Conservation (phyloP, 2,113 vertebrate species). For the Cryptoleucopteryx plumbea region DNA sequence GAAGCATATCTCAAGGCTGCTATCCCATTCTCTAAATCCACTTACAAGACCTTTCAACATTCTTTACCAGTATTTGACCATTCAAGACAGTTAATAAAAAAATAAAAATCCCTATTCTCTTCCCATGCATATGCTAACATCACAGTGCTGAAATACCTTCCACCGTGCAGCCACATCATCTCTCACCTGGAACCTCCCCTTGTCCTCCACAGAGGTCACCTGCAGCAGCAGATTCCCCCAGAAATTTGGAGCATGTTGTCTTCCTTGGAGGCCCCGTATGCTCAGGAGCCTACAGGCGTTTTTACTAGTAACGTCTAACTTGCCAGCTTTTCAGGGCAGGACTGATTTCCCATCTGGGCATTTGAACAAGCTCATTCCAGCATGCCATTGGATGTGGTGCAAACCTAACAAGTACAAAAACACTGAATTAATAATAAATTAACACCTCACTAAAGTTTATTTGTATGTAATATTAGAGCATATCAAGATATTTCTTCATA, state of each 20-base stretch:
- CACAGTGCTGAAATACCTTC: background rate
- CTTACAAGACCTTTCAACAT: background rate
- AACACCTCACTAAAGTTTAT: background rate
- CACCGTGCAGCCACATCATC: background rate
- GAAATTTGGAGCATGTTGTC: fast-evolving
- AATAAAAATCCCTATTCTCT: background rate
- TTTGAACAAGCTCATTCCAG: background rate
- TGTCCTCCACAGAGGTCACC: background rate
- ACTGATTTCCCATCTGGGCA: background rate
- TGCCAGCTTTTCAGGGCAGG: background rate
- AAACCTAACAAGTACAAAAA: background rate
- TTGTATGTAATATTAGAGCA: background rate
- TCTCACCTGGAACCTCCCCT: background rate
- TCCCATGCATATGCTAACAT: fast-evolving
- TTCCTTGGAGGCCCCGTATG: background rate
- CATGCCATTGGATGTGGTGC: background rate
- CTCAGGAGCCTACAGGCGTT: background rate
- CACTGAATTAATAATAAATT: background rate
- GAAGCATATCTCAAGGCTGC: background rate
- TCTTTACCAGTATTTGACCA: background rate
- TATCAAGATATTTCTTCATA: background rate
- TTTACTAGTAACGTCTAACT: background rate
- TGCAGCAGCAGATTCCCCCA: background rate
- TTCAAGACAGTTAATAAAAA: background rate
- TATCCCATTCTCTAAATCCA: background rate